These are phyloP conservation scores for Eupsittula cactorum DNA, from an alignment of 2,113 vertebrate species.

Conservation along the genomic window DNA sequence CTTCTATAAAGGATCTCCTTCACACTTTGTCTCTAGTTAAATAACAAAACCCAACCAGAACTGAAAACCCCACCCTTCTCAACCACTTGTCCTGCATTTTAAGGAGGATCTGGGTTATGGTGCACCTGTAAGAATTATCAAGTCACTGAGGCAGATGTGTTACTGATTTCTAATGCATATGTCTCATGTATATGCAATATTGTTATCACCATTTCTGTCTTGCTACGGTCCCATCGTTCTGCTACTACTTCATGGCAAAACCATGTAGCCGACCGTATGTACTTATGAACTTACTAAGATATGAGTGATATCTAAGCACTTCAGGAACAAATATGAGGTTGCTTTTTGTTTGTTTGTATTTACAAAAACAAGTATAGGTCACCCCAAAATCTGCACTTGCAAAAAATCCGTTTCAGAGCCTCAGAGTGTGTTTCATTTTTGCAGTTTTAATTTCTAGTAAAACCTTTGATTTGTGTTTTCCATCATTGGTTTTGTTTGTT, in stretches of 20 bases:
- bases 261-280: neutral
- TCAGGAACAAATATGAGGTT: neutral
- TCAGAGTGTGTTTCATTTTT: neutral
- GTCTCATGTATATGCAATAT: neutral
- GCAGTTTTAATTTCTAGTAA: neutral
- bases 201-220: neutral
- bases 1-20: neutral
- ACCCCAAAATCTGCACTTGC: neutral
- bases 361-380: neutral
- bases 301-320: neutral
- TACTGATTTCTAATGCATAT: neutral
- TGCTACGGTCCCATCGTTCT: rapidly evolving
- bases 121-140: neutral
- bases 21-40: neutral
- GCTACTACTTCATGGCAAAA: neutral
- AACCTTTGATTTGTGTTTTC: neutral
- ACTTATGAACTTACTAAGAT: neutral
- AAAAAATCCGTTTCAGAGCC: neutral
- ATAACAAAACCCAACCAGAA: neutral
- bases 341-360: neutral
- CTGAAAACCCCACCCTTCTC: neutral
- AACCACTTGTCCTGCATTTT: neutral
- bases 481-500: neutral
- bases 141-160: neutral
- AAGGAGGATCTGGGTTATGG: neutral